Evolutionary conservation across 2,113 vertebrate species (phyloP).

Genomic region (Heterochromis multidens): DNA sequence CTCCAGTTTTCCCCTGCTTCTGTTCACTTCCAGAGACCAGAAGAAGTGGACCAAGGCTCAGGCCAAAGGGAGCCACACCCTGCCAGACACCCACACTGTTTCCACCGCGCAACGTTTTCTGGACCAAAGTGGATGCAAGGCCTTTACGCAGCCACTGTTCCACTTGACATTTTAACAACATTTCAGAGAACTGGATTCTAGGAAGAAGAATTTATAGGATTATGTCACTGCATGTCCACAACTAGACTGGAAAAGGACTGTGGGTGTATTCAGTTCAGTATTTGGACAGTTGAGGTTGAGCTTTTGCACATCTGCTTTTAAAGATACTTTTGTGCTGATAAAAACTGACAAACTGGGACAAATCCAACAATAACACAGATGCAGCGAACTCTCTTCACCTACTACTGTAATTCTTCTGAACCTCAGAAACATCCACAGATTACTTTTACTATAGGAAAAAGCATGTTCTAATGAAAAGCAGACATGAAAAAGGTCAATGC

Average conservation of each 20-base stretch:
- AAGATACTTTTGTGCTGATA: neutral
- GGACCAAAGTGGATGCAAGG: neutral
- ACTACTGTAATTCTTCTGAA: neutral
- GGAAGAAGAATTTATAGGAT: neutral
- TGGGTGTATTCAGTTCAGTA: neutral
- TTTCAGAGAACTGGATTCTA: neutral
- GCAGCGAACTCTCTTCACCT: neutral
- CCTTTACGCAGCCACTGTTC: neutral
- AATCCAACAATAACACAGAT: neutral
- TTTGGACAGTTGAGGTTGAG: neutral
- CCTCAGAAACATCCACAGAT: neutral
- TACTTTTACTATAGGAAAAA: neutral
- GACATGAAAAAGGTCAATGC: neutral
- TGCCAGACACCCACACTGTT: conserved; percentile 43
- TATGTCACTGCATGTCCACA: neutral
- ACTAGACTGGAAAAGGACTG: neutral
- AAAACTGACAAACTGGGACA: neutral
- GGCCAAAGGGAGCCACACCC: conserved; percentile 57
- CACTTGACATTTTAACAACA: neutral
- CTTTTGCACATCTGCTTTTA: neutral
- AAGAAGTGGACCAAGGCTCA: conserved; percentile 11
- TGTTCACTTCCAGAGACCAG: conserved; percentile 8
- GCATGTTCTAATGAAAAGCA: neutral
- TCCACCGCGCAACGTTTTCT: conserved; percentile 37
- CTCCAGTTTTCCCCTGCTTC: conserved; percentile 35